Percentiles rank a stretch among this genome's conserved stretches.
phyloP scores from a whole-genome alignment of 2,113 vertebrate species.

The Phoxinus phoxinus region DNA sequence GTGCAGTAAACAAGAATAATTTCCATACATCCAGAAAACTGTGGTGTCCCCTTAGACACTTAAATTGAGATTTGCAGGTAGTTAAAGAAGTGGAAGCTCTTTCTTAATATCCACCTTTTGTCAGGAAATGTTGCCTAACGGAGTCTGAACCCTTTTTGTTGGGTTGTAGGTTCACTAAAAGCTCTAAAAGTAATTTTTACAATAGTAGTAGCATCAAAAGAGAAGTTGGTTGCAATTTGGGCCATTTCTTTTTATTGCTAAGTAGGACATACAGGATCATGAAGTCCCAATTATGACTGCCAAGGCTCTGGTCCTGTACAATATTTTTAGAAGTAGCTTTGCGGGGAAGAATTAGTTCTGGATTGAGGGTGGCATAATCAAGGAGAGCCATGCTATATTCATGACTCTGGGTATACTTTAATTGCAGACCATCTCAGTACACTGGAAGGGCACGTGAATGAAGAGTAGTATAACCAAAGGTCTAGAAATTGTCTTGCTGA shows the following conservation, averaged over 20 bases:
- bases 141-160: background rate
- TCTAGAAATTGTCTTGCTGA: background rate
- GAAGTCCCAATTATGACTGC: background rate
- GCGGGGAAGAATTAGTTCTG: background rate
- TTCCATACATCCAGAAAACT: background rate
- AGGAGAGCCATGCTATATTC: background rate
- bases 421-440: background rate
- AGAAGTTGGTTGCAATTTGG: background rate
- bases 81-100: background rate
- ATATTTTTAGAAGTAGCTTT: conserved; percentile 17
- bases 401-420: background rate
- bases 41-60: background rate
- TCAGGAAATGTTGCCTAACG: background rate
- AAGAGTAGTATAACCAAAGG: background rate
- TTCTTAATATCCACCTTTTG: background rate
- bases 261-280: conserved; percentile 3
- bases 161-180: background rate
- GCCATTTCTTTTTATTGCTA: background rate
- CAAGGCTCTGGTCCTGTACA: background rate
- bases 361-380: background rate
- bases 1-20: background rate
- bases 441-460: background rate
- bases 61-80: background rate
- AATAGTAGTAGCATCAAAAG: background rate
- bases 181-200: too few relatives aligned